Evolutionary conservation across 2,113 vertebrate genomes (phyloP), one percentile per base, ranked within the genome.

Genomic region (Trogon melanurus): DNA sequence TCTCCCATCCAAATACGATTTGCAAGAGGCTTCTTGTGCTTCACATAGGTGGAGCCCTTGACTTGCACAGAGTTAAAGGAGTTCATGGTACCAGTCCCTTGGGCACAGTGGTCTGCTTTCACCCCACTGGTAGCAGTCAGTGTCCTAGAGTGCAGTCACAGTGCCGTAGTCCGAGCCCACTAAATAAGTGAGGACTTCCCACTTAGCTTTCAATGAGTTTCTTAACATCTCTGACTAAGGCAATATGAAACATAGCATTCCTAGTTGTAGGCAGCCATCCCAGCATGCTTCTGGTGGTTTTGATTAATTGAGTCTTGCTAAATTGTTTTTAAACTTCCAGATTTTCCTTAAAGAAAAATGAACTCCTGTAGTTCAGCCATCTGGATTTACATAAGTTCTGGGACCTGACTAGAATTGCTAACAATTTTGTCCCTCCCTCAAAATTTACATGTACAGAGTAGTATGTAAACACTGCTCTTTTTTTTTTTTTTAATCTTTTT

Each of bases 251-350:
- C 69, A 65, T 18, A 66, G 34, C 72, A 41, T 83, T 85, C 64
- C 56, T 51, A 10, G n/a, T 83, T 10, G 1, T 21, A 67, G 69
- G 65, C 89, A 93, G 62, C 75, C 90, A 48, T 88, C 89, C 71
- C 72, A 80, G 89, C 85, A 48, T 14, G 0, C 58, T 97, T 74
- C 74, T 89, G 58, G 47, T 79, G 72, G 74, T 65, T 89, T 85
- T 87, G 93, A 95, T 96, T 89, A 90, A 79, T 88, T 96, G 57
- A 8, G 47, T 91, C 21, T 67, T 29, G 58, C 51, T 95, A 91
- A 94, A 91, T 76, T 80, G 90, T 93, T 78, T 93, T 89, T 76
- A 91, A 95, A 62, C 66, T 93, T 95, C 78, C 89, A 93, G 85
- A 94, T 91, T 92, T 94, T 85, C 89, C 85, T 93, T 71, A 81